Evolutionary conservation across 64 coral and sea anemone species (phyloP), one percentile per base, ranked within the genome.

Genomic region (Pocillopora damicornis): DNA sequence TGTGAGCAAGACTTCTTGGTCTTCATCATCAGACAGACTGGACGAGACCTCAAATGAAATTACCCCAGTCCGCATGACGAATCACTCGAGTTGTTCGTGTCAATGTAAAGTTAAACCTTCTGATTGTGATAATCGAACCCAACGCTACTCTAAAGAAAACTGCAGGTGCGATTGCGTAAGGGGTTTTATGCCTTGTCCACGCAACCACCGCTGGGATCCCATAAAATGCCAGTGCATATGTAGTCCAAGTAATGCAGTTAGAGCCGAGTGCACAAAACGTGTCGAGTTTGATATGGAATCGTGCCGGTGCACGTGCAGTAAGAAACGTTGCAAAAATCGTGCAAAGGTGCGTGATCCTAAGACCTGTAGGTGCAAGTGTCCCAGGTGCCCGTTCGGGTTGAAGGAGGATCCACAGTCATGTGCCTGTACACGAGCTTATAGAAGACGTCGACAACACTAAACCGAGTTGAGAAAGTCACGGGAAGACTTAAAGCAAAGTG

Each of bases 81-180:
- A 85, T n/a, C 81, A 85, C 37, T 72, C 81, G 2, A 85, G 26
- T 14, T 85, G 81, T 15, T 66, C 63, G 11, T 85, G 81, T 20
- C 37, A 5, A 65, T 85, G 81, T 37, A 23, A 66, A n/a, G 36
- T 58, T 20, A 72, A 71, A 42, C 64, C 81, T 51, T n/a, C 36
- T 37, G 81, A 85, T 11, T 85, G 81, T 15, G 22, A 85, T 22
- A 85, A 85, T 13, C 69, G 64, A 22, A 85, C 81, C 20, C 72
- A 88, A 15, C 1, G 15, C 9, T 88, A 76, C 26, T 76, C 73
- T 34, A 37, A 78, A 77, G 25, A 88, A 76, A 59, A 75, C 1
- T 88, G 86, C 20, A 57, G 86, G 1, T 88, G 86, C 61, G 72
- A 88, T 35, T 88, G 86, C 13, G 77, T 63, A 88, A 25, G 25